Evolutionary conservation across 2,888 invertebrate species (phyloP), one percentile per base, ranked within the genome.

Genomic region (Perithous albicinctus): DNA sequence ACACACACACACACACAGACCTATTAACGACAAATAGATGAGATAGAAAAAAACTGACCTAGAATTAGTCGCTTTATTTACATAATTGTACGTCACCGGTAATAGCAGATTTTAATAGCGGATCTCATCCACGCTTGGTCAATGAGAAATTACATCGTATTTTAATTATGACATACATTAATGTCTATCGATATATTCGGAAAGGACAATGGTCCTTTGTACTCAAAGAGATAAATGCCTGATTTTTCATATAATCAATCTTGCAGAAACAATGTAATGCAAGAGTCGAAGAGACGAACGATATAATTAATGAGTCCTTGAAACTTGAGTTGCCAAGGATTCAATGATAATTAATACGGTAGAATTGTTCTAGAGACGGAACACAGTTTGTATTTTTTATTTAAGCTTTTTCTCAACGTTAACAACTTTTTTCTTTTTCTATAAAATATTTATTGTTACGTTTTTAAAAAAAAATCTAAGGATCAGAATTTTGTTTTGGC

Each of bases 101-200:
- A 18, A 20, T 23, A 18, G 51, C 46, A 8, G 35, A 67, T 20
- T 67, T 48, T 51, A 67, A 67, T 35, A 26, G 51, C n/a, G n/a
- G n/a, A 12, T 26, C 70, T 70, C 43, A 10, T 48, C 18, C 1
- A 7, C 4, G 10, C 26, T 23, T n/a, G 66, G 6, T n/a, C 38
- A 4, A 18, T 29, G 18, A 5, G 12, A 41, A 29, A 10, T 10
- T 1, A 20, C 20, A 18, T 6, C 46, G 46, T 18, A 3, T 20
- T 1, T 48, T 8, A 2, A 7, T n/a, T n/a, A n/a, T 48, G 46
- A 20, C 46, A n/a, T 1, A 10, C 32, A 10, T 29, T 18, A 26
- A 41, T 23, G 56, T 43, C 43, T 43, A 18, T 59, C 43, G 59
- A 59, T 56, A 59, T 56, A 29, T 8, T 8, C 23, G 41, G n/a